Evolutionary conservation across 1,140 invertebrate species (phyloP).

Genomic region (Myzus persicae): DNA sequence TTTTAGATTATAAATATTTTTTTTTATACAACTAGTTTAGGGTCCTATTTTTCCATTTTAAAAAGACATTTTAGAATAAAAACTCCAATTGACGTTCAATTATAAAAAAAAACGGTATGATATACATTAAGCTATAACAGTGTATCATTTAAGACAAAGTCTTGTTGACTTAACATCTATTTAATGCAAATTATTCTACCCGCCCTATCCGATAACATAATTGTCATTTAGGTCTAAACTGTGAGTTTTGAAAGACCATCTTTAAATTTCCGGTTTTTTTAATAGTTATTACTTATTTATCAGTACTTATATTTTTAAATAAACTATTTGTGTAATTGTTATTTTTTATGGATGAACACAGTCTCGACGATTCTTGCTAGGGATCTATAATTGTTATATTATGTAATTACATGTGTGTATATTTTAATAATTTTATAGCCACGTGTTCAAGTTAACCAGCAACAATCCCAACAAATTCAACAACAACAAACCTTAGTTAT

Average conservation of each 20-base stretch:
- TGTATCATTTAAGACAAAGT: background rate
- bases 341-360: background rate
- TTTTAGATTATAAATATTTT: too few species aligned
- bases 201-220: background rate
- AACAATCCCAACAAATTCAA: constrained; percentile 59
- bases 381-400: background rate
- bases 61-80: background rate
- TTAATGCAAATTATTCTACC: background rate
- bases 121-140: background rate
- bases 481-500: constrained; percentile 55
- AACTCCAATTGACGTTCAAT: background rate
- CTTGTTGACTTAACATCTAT: background rate
- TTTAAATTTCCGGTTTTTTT: background rate
- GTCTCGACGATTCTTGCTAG: background rate
- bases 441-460: constrained; percentile 57
- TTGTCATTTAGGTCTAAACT: background rate
- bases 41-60: background rate
- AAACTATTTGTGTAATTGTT: background rate
- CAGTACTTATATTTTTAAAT: background rate
- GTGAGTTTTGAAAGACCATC: background rate
- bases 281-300: background rate
- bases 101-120: background rate
- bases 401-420: background rate
- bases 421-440: constrained; percentile 21
- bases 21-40: background rate